Evolutionary conservation across 2,797 vertebrate species (phyloP).

Genomic region (Rhinatrema bivittatum): DNA sequence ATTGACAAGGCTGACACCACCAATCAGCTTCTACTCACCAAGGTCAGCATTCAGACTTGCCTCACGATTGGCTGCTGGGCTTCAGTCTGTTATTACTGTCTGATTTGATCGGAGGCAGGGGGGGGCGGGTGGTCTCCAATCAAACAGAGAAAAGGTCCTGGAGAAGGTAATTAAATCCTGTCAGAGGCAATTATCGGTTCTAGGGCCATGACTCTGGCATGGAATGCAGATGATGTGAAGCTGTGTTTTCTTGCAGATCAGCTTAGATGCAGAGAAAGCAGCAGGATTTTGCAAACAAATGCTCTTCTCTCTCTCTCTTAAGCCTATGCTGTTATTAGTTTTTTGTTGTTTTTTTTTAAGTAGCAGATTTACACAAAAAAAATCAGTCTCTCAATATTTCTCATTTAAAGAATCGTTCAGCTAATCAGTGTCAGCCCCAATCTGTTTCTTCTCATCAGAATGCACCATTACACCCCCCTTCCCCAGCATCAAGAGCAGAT

Average conservation of each 20-base stretch:
- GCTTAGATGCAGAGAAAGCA: conserved; percentile 60
- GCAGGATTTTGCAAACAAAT: conserved; percentile 67
- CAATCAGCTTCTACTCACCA: conserved; percentile 77
- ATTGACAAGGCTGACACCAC: conserved; percentile 69
- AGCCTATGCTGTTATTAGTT: too few relatives aligned
- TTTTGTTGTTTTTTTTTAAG: too few relatives aligned
- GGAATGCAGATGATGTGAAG: conserved; percentile 79
- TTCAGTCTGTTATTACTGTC: conserved; percentile 73
- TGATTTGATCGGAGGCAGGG: conserved; percentile 73
- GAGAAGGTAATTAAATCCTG: conserved; percentile 84
- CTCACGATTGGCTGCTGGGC: conserved; percentile 68
- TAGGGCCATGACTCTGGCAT: conserved; percentile 70
- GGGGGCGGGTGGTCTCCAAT: conserved; percentile 76
- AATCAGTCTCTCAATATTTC: too few relatives aligned
- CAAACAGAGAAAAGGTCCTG: conserved; percentile 80
- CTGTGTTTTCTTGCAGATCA: conserved; percentile 66
- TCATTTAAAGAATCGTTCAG: too few relatives aligned
- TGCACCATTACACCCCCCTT: too few relatives aligned
- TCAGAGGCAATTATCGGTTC: conserved; percentile 82
- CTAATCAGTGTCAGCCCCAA: too few relatives aligned
- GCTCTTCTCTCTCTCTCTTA: too few relatives aligned
- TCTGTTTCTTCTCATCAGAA: too few relatives aligned
- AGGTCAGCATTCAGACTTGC: conserved; percentile 67
- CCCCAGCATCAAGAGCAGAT: too few relatives aligned
- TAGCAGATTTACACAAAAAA: too few relatives aligned